Evolutionary conservation across 2,888 invertebrate species (phyloP), one percentile per base, ranked within the genome.

Genomic region (Hybos culiciformis): DNA sequence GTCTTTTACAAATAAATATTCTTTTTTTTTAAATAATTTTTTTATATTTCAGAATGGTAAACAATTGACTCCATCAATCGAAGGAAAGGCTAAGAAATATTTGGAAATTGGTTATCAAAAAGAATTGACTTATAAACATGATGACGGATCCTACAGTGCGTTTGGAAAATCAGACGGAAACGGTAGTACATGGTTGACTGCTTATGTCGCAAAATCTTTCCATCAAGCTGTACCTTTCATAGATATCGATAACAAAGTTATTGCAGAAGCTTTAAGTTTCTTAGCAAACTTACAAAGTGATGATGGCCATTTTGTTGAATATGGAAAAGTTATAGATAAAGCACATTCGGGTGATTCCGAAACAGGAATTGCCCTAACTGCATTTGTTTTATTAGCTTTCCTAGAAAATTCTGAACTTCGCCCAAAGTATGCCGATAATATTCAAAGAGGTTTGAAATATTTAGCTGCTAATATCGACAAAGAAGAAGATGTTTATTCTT

Each of bases 261-360:
- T 88, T 41, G 66, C 69, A 11, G 70, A 74, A 34, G 80, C 83
- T 4, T 63, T 87, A 12, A 68, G 75, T 38, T 91, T 85, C 78
- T 67, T 92, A 37, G 69, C 77, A 1, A 67, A 70, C 8, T 71
- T 73, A 46, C 88, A 90, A 65, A 72, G 73, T 15, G 57, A 70
- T 5, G 80, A 79, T 55, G 91, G 91, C 37, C 80, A 80, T 52
- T 91, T 90, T 62, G 76, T 78, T 0, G 90, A 92, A 69, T 76
- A 78, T 42, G 88, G 88, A 26, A 74, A 75, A 50, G 75, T 90
- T 7, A 78, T 63, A 18, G 70, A 74, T 53, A 59, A 61, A 42
- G 77, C 80, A 1, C 57, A 63, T 46, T 46, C 43, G 15, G 82
- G 78, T 31, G 80, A 78, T 17, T 71, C 79, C 3, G 74, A 77